Conservation (phyloP, 2,797 vertebrate species). For the Tadarida brasiliensis region DNA sequence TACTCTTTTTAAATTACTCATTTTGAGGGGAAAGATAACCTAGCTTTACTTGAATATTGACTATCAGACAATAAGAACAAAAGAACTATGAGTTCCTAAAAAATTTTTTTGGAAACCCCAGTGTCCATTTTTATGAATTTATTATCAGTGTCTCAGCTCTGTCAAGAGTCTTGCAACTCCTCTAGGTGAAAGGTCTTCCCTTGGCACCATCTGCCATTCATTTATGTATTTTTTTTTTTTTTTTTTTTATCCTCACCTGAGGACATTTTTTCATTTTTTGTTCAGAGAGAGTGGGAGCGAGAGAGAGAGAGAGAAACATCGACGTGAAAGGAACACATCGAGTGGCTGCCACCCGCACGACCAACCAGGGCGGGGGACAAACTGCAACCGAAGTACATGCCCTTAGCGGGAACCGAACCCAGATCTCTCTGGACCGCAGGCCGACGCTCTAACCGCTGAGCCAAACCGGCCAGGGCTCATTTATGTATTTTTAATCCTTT, state of each 20-base stretch:
- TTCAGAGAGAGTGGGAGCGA: no score
- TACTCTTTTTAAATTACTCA: not conserved
- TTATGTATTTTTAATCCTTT: not conserved
- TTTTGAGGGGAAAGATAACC: not conserved
- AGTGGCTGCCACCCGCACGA: no score
- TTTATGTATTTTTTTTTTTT: not conserved
- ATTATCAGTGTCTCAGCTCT: not conserved
- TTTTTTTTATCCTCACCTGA: no score
- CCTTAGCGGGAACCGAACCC: no score
- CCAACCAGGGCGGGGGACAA: no score
- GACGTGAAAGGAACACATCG: no score
- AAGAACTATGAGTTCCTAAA: not conserved
- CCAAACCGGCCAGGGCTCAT: no score
- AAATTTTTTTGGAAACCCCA: not conserved
- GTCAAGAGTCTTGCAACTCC: not conserved
- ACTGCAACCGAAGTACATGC: no score
- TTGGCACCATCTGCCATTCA: not conserved
- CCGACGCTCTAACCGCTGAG: no score
- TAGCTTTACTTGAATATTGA: not conserved
- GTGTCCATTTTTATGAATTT: not conserved
- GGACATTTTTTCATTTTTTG: no score
- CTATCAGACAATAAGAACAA: not conserved
- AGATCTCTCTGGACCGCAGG: no score
- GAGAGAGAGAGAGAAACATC: no score
- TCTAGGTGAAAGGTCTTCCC: not conserved